A percentile compares a stretch with the other conserved stretches of the same genome.
Conservation (phyloP, 1,140 invertebrate species). For the Proales similis region DNA sequence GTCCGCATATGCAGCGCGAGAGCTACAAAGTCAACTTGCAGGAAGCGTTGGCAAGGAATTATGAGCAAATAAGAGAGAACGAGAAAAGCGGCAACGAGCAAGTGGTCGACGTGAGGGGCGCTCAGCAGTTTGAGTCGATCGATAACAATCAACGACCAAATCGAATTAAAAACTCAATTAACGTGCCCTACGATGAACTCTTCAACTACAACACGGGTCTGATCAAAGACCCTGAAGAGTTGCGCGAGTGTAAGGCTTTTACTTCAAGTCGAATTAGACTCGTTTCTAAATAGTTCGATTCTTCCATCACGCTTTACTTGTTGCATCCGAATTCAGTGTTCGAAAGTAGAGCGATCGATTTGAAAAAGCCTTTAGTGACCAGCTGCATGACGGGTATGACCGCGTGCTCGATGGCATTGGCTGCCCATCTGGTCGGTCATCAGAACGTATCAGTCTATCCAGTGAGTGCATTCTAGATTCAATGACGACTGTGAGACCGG, state of each 20-base stretch:
- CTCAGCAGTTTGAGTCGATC: not conserved
- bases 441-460: conserved; percentile 8
- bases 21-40: conserved; percentile 10
- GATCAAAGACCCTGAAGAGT: conserved; percentile 19
- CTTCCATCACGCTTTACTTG: not conserved
- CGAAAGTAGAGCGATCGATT: conserved; percentile 9
- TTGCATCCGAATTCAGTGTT: conserved; percentile 2
- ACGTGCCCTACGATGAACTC: conserved; percentile 24
- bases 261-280: not conserved
- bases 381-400: conserved; percentile 37
- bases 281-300: not conserved
- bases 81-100: not conserved
- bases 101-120: conserved; percentile 11
- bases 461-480: conserved; percentile 6
- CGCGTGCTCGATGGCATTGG: conserved; percentile 25
- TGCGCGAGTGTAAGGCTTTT: not conserved
- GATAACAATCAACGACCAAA: not conserved
- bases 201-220: conserved; percentile 19
- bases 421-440: conserved; percentile 16
- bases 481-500: too few species aligned
- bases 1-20: too few species aligned
- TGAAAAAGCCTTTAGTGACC: conserved; percentile 1
- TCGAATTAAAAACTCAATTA: conserved; percentile 12
- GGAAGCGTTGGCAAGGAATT: not conserved
- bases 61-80: conserved; percentile 7